Conservation (phyloP, 2,797 vertebrate genomes). For the Gorsachius magnificus region DNA sequence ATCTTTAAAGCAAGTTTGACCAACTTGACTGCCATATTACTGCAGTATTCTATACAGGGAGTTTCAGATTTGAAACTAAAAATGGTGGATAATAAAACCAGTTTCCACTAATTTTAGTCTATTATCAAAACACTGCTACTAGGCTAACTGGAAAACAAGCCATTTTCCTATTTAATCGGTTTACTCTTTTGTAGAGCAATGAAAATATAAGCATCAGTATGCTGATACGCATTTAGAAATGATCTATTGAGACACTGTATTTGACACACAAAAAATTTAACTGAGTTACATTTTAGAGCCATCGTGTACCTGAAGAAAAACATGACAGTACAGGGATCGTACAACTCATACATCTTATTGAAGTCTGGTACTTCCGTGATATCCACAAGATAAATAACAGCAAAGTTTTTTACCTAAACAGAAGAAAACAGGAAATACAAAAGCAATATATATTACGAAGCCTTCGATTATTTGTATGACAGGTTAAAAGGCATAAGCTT, state of each 20-base stretch:
- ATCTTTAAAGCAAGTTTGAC: background rate
- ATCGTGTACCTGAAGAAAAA: constrained; percentile 95
- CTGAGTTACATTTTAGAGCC: background rate
- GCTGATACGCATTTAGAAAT: background rate
- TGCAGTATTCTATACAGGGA: background rate
- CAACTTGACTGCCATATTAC: background rate
- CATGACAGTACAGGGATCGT: constrained; percentile 98
- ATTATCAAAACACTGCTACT: background rate
- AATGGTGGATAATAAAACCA: background rate
- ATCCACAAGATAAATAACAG: constrained; percentile 97
- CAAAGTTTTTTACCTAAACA: constrained; percentile 97
- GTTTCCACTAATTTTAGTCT: background rate
- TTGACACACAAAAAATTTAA: background rate
- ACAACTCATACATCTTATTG: constrained; percentile 99
- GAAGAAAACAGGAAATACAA: background rate
- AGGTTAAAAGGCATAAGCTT: background rate
- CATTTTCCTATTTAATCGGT: background rate
- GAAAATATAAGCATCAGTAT: background rate
- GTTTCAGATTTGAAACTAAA: background rate
- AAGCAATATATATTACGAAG: background rate
- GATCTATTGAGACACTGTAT: background rate
- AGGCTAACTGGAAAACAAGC: background rate
- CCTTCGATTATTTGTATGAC: background rate
- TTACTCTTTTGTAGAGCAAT: background rate
- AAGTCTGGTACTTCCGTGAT: constrained; percentile 99